Evolutionary conservation across 2,888 invertebrate genomes (phyloP), one percentile per base, ranked within the genome.

Genomic region (Chloromyia formosa): DNA sequence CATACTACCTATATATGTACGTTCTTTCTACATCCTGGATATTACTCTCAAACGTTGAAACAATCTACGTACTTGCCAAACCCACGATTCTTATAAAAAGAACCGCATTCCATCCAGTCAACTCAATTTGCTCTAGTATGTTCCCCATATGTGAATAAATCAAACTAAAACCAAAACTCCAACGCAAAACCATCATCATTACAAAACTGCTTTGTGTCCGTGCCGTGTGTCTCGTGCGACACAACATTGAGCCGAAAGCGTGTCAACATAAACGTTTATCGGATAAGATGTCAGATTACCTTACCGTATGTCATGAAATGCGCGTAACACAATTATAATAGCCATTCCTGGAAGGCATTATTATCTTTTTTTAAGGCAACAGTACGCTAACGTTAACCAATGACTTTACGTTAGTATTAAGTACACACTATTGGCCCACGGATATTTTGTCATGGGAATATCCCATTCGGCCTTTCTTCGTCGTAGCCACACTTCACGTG

Each of bases 281-380:
- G 54, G 69, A 69, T 69, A n/a, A 69, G 69, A 69, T 69, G 23
- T 69, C 54, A 54, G 69, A 69, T 69, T 69, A 35, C n/a, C 27
- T 69, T 69, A 10, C 16, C 35, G 53, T 69, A 27, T 69, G 53
- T 69, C 69, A 69, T 54, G 54, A 53, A 69, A 69, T 12, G 18
- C 18, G 20, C 40, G 64, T 23, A 53, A 68, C 49, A 20, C 49
- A 66, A 40, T 16, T 56, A 56, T 18, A 18, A 56, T 18, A 56
- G 18, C 18, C 56, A 22, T 56, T 16, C 56, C 53, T 53, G 12
- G 53, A 14, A 12, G 62, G 42, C n/a, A 62, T 62, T 42, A 35
- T 3, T 49, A 49, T 49, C 20, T 22, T 45, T 66, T 66, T 66
- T 45, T 22, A 45, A 35, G 27, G 27, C 27, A 35, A 4, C 3